Evolutionary conservation across 2,797 vertebrate genomes (phyloP).

Genomic region (Pseudocheirus occidentalis): DNA sequence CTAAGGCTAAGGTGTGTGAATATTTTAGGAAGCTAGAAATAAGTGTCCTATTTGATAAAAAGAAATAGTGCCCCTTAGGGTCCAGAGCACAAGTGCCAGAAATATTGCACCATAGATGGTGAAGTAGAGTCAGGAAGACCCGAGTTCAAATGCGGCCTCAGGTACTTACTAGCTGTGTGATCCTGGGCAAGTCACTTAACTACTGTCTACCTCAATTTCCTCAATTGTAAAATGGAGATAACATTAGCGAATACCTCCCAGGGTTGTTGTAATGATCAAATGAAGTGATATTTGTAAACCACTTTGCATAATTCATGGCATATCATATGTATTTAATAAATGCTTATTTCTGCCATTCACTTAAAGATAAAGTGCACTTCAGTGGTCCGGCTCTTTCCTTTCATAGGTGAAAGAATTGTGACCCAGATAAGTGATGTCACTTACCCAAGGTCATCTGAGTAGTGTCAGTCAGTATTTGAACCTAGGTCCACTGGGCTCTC

Average conservation of each 20-base stretch:
- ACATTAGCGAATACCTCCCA: neutral
- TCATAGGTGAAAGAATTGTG: neutral
- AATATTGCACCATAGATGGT: neutral
- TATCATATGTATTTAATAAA: neutral
- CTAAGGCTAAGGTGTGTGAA: neutral
- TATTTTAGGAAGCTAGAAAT: neutral
- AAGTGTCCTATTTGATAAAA: neutral
- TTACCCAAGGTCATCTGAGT: neutral
- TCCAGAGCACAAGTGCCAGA: neutral
- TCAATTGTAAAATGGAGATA: neutral
- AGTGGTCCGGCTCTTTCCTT: neutral
- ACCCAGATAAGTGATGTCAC: neutral
- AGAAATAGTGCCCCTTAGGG: neutral
- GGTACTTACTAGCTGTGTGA: neutral
- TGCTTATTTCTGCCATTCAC: neutral
- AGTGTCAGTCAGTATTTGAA: neutral
- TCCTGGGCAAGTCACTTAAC: neutral
- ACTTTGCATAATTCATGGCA: neutral
- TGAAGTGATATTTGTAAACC: neutral
- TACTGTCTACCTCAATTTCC: neutral
- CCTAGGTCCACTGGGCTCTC: neutral
- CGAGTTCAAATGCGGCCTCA: neutral
- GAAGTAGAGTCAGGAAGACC: neutral
- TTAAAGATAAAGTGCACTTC: neutral
- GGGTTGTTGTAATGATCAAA: neutral